Evolutionary conservation across 2,113 vertebrate genomes (phyloP).

Genomic region (Talpa occidentalis): DNA sequence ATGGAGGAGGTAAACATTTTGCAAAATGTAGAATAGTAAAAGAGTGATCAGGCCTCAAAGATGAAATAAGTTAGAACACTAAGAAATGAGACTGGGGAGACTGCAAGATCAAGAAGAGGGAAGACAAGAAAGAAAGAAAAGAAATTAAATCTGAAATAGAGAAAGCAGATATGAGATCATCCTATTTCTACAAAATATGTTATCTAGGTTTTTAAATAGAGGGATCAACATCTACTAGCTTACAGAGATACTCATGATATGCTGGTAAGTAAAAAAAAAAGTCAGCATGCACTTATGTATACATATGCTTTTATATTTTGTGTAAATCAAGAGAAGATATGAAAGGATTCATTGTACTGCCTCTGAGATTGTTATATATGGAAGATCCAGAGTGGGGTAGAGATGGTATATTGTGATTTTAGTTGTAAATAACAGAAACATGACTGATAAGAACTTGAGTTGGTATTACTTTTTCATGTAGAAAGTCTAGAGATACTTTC

Average conservation of each 20-base stretch:
- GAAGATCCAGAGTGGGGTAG: not conserved
- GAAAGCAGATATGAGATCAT: not conserved
- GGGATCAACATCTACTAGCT: not conserved
- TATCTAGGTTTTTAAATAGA: not conserved
- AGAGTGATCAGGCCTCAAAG: not conserved
- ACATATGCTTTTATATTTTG: slow-evolving; percentile 3
- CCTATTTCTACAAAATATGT: not conserved
- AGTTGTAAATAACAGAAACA: not conserved
- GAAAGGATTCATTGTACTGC: not conserved
- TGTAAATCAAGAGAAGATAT: not conserved
- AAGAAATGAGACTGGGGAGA: not conserved
- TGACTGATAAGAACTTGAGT: not conserved
- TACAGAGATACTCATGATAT: not conserved
- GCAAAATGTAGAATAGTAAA: not conserved
- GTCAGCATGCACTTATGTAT: not conserved
- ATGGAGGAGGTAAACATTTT: not conserved
- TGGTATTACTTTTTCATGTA: not conserved
- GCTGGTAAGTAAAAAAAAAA: not conserved
- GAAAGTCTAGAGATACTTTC: not conserved
- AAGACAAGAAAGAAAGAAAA: not conserved
- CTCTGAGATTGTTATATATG: not conserved
- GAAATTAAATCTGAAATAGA: not conserved
- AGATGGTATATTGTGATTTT: not conserved
- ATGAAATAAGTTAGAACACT: not conserved
- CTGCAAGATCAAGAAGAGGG: not conserved